Evolutionary conservation across 2,888 invertebrate species (phyloP).

Genomic region (Bellardia pandia): DNA sequence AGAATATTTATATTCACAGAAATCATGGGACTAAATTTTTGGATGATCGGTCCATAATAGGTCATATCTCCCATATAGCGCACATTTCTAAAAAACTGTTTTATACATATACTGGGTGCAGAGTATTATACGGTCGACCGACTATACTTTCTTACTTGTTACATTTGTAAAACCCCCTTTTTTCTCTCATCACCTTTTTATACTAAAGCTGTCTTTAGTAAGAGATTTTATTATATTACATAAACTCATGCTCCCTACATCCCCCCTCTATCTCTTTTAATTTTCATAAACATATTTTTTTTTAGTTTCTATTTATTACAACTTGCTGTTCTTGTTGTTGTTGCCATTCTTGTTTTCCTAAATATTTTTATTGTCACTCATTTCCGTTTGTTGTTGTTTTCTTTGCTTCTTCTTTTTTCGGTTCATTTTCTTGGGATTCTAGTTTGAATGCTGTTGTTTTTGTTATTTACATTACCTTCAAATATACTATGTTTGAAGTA

Average conservation of each 20-base stretch:
- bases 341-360: slow-evolving; percentile 45
- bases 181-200: too few species aligned
- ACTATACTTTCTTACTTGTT: too few species aligned
- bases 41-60: too few species aligned
- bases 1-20: too few species aligned
- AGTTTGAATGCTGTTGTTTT: slow-evolving; percentile 25
- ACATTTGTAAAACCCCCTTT: too few species aligned
- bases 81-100: too few species aligned
- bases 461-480: slow-evolving; percentile 49
- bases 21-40: too few species aligned
- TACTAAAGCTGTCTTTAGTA: too few species aligned
- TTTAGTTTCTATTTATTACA: too few species aligned
- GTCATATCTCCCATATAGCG: too few species aligned
- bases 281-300: background rate
- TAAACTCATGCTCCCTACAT: background rate
- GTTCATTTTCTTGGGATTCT: slow-evolving; percentile 29
- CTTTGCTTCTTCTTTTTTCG: slow-evolving; percentile 25
- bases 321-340: background rate
- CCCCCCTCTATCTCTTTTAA: background rate
- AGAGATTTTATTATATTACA: background rate
- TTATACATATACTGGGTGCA: too few species aligned
- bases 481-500: slow-evolving; percentile 13
- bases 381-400: slow-evolving; percentile 51
- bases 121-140: too few species aligned
- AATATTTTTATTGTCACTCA: slow-evolving; percentile 66